These are phyloP conservation scores for Thryonomys swinderianus DNA, from an alignment of 2,113 vertebrate species.

Conservation along the genomic window DNA sequence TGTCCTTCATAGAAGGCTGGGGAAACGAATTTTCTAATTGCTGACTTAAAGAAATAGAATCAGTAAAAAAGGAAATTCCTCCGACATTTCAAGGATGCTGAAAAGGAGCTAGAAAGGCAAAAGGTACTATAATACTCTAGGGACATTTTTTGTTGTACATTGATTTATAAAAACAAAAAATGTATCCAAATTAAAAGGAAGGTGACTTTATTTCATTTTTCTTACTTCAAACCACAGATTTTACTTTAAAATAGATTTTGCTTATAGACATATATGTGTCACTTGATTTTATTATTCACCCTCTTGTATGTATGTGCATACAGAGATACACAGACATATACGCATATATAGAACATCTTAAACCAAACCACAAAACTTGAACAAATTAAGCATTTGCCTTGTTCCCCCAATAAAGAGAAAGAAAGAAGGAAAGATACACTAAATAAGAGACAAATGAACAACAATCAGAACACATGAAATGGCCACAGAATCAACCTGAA, in stretches of 20 bases:
- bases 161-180: constrained; percentile 42
- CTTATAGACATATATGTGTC: constrained; percentile 63
- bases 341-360: too few species aligned
- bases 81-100: constrained; percentile 41
- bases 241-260: constrained; percentile 43
- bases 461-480: background rate
- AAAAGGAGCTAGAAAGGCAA: constrained; percentile 18
- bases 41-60: constrained; percentile 4
- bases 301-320: too few species aligned
- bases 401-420: too few species aligned
- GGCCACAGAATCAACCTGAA: background rate
- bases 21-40: background rate
- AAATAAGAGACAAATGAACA: background rate
- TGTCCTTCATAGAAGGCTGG: background rate
- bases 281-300: too few species aligned
- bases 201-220: constrained; percentile 58
- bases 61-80: background rate
- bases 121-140: constrained; percentile 2
- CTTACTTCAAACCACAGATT: constrained; percentile 12
- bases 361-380: too few species aligned
- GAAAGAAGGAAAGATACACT: background rate
- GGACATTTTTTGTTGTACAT: constrained; percentile 7
- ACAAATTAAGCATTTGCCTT: too few species aligned
- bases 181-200: constrained; percentile 61
- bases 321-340: too few species aligned